Conservation (phyloP, 2,113 vertebrate genomes). For the Peromyscus maniculatus region DNA sequence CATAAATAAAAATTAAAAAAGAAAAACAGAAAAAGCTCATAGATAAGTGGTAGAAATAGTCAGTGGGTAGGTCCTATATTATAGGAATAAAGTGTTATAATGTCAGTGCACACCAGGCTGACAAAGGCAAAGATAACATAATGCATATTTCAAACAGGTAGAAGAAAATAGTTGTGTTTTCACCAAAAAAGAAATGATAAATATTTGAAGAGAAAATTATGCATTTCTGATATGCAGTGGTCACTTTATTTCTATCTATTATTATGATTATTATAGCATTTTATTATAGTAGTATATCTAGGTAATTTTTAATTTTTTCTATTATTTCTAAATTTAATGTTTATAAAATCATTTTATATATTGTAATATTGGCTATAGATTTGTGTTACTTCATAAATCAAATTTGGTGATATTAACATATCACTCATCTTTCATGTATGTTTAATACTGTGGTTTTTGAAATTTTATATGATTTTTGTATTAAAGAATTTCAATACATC, state of each 20-base stretch:
- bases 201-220: background rate
- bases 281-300: background rate
- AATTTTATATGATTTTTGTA: background rate
- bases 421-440: background rate
- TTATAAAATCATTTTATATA: background rate
- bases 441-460: background rate
- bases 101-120: background rate
- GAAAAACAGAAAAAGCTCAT: background rate
- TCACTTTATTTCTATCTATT: background rate
- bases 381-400: slow-evolving; percentile 13
- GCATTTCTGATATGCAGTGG: background rate
- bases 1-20: background rate
- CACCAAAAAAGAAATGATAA: background rate
- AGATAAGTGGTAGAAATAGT: background rate
- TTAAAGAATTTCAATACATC: background rate
- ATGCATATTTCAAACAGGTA: background rate
- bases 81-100: background rate
- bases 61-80: background rate
- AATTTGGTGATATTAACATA: background rate
- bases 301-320: background rate
- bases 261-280: background rate
- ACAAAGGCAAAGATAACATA: background rate
- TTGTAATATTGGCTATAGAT: background rate
- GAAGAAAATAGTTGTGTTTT: background rate
- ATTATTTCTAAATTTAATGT: background rate